A percentile compares a stretch with the other conserved stretches of the same genome.
phyloP scores from a whole-genome alignment of 2,113 vertebrate species.

The Odobenus rosmarus region DNA sequence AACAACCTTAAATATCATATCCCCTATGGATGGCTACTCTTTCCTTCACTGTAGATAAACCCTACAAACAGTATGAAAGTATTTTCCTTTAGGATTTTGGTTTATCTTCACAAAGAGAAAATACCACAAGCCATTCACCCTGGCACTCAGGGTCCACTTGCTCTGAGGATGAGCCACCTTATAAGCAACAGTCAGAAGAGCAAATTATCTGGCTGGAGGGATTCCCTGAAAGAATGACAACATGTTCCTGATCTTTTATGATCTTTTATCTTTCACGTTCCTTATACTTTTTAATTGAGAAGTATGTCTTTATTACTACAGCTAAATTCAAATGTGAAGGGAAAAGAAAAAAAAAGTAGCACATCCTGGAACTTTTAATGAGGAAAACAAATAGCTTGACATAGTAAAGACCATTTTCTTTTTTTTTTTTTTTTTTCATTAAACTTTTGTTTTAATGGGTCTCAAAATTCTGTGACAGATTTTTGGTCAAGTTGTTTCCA shows the following conservation, averaged over 20 bases:
- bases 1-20: not conserved
- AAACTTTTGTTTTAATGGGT: no score
- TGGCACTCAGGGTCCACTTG: not conserved
- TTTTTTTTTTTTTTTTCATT: no score
- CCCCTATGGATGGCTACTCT: not conserved
- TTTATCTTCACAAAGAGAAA: slow-evolving; percentile 1
- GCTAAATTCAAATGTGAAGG: not conserved
- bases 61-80: not conserved
- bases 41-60: not conserved
- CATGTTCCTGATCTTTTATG: not conserved
- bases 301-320: not conserved
- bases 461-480: no score
- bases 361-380: not conserved
- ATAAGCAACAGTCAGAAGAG: not conserved
- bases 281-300: not conserved
- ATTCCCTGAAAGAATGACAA: not conserved
- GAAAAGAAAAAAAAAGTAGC: not conserved
- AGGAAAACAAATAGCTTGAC: not conserved
- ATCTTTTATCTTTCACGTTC: not conserved
- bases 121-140: not conserved
- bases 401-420: not conserved
- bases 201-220: not conserved
- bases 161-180: not conserved
- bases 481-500: no score
- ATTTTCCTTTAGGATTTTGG: not conserved